Evolutionary conservation across 2,888 invertebrate species (phyloP).

Genomic region (Apodemia mormo): DNA sequence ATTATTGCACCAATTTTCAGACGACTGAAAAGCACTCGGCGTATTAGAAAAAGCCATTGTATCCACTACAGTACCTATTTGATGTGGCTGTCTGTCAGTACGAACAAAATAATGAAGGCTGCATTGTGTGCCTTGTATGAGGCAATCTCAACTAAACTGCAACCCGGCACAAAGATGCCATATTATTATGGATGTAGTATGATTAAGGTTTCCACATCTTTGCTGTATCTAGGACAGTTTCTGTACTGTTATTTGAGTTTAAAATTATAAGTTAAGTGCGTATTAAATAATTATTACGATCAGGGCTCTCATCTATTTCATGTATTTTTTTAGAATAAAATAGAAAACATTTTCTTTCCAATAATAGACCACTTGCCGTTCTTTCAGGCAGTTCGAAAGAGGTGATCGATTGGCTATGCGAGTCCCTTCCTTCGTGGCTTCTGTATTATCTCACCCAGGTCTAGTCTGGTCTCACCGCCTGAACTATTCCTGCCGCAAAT

Average conservation of each 20-base stretch:
- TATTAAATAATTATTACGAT: background rate
- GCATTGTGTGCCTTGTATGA: constrained; percentile 51
- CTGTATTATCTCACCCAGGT: too few relatives aligned
- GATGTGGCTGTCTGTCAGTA: constrained; percentile 37
- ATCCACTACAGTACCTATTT: constrained; percentile 37
- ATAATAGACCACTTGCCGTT: too few relatives aligned
- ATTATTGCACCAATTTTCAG: constrained; percentile 34
- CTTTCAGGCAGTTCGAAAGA: too few relatives aligned
- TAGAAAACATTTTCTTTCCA: too few relatives aligned
- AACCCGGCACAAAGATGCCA: constrained; percentile 28
- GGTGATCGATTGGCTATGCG: too few relatives aligned
- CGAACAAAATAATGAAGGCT: constrained; percentile 53
- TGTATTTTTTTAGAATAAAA: too few relatives aligned
- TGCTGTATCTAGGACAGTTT: background rate
- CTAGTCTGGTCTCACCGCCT: too few relatives aligned
- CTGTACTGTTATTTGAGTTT: background rate
- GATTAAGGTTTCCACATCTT: constrained; percentile 1
- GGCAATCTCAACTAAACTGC: constrained; percentile 40
- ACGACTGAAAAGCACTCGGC: constrained; percentile 44
- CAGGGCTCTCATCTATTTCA: background rate
- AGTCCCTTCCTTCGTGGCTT: too few relatives aligned
- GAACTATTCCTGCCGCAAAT: too few relatives aligned
- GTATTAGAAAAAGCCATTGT: constrained; percentile 46
- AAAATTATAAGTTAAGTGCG: background rate
- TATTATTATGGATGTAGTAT: background rate